Conservation (phyloP, 2,888 invertebrate species). For the Dermolepida albohirtum region DNA sequence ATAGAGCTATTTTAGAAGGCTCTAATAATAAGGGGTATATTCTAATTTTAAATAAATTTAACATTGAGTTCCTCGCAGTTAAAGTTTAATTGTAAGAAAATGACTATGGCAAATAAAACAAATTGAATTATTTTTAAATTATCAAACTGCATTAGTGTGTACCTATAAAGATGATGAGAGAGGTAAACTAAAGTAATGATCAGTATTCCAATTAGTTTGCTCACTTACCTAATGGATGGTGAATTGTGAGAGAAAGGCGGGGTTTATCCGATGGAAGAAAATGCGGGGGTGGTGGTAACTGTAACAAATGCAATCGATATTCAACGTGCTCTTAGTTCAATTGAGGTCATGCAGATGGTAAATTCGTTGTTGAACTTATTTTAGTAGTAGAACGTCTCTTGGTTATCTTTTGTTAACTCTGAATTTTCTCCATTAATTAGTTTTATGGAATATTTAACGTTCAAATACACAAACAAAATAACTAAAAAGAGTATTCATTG, state of each 20-base stretch:
- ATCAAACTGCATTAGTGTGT: too few species aligned
- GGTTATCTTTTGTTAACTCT: neutral
- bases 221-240: slow-evolving; percentile 40
- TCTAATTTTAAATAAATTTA: too few species aligned
- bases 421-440: neutral
- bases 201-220: neutral
- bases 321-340: slow-evolving; percentile 5
- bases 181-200: too few species aligned
- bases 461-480: neutral
- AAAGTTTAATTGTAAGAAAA: too few species aligned
- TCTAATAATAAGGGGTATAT: too few species aligned
- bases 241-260: slow-evolving; percentile 59
- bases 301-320: slow-evolving; percentile 58
- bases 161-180: too few species aligned
- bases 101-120: too few species aligned
- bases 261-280: slow-evolving; percentile 77
- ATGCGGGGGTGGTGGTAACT: slow-evolving; percentile 80
- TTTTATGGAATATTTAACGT: neutral
- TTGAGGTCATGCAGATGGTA: slow-evolving; percentile 7
- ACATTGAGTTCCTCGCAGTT: too few species aligned
- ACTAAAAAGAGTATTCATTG: too few species aligned
- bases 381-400: neutral
- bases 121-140: too few species aligned
- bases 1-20: too few species aligned
- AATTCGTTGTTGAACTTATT: neutral